A percentile compares a stretch with the other conserved stretches of the same genome.
Conservation (phyloP, 2,888 invertebrate genomes). For the Diachrysia chrysitis region DNA sequence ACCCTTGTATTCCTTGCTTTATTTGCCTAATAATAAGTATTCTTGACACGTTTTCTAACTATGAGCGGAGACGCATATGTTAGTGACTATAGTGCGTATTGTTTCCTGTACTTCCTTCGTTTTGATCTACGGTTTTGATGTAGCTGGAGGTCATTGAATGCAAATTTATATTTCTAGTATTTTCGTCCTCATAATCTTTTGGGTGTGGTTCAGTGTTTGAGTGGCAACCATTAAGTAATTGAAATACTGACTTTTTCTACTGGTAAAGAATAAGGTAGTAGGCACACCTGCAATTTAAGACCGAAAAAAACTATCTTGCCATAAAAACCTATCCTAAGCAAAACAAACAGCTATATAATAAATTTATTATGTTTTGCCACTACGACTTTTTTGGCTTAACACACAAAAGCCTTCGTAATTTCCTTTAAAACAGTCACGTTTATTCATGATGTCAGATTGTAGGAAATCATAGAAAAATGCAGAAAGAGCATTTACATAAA, state of each 20-base stretch:
- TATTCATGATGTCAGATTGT: background rate
- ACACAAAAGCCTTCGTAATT: background rate
- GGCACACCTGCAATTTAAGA: too few species aligned
- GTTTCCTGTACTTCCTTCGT: constrained; percentile 54
- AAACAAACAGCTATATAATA: too few species aligned
- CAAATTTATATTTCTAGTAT: constrained; percentile 9
- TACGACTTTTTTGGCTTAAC: too few species aligned
- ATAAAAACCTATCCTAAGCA: too few species aligned
- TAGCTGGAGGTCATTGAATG: constrained; percentile 47
- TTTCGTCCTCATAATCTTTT: background rate
- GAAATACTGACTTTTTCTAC: too few species aligned
- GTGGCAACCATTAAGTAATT: too few species aligned
- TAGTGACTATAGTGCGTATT: constrained; percentile 27
- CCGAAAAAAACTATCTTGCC: too few species aligned
- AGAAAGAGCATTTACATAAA: background rate
- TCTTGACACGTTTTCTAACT: constrained; percentile 40
- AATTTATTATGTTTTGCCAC: too few species aligned
- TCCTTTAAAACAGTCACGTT: background rate
- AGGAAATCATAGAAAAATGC: background rate
- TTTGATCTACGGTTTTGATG: too few species aligned
- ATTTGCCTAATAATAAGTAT: constrained; percentile 37
- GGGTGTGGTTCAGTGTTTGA: background rate
- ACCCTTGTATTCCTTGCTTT: constrained; percentile 18
- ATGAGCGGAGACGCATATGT: constrained; percentile 46
- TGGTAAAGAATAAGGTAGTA: too few species aligned